A percentile compares a stretch with the other conserved stretches of the same genome.
Evolutionary conservation across 2,797 vertebrate species (phyloP).

Genomic region (Oreochromis mossambicus): DNA sequence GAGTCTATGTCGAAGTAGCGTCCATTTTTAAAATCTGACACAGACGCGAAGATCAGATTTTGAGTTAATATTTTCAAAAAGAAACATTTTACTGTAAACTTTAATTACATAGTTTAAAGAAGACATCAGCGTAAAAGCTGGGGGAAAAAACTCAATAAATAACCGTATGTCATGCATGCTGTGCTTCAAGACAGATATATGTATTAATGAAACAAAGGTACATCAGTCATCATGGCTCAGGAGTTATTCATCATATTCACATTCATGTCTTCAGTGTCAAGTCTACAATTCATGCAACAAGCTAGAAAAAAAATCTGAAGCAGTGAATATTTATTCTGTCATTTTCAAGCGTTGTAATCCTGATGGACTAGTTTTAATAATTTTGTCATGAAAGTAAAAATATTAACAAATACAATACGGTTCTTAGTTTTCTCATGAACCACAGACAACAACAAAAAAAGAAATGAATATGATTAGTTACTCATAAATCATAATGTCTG

Average conservation of each 20-base stretch:
- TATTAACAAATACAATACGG: not conserved
- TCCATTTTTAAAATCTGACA: rapidly evolving
- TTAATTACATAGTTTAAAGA: not conserved
- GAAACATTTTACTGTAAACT: not conserved
- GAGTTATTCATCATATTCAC: not conserved
- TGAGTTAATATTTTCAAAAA: not conserved
- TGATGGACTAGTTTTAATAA: not conserved
- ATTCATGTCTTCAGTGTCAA: not conserved
- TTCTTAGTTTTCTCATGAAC: not conserved
- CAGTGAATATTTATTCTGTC: not conserved
- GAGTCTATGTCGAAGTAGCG: not conserved
- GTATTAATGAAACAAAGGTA: not conserved
- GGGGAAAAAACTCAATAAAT: not conserved
- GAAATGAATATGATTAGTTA: not conserved
- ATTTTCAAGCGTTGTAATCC: not conserved
- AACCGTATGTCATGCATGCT: not conserved
- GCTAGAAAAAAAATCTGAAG: not conserved
- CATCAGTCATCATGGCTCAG: not conserved
- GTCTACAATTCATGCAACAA: not conserved
- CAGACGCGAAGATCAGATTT: not conserved
- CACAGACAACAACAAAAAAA: not conserved
- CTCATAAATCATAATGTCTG: not conserved
- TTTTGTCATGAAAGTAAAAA: not conserved
- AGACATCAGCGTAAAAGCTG: not conserved
- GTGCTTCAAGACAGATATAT: not conserved